Evolutionary conservation across 2,888 invertebrate genomes (phyloP).

Genomic region (Sympetrum striolatum): DNA sequence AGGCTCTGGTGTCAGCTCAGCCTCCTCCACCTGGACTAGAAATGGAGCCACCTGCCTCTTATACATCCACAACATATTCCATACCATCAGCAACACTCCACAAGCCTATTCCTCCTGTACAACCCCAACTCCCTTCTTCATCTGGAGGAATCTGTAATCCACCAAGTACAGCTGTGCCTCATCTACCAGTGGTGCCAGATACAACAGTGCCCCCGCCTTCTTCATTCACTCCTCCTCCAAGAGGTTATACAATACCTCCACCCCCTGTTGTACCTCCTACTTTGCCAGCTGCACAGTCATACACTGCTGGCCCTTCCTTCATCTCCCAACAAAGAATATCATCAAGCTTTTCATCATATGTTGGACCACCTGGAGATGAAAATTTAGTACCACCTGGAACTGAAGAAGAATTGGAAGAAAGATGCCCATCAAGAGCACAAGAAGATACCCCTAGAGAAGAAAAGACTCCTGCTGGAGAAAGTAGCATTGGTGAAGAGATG

Average conservation of each 20-base stretch:
- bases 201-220: slow-evolving; percentile 12
- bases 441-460: not conserved
- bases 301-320: not conserved
- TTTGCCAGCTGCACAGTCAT: slow-evolving; percentile 12
- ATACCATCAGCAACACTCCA: not conserved
- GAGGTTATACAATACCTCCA: not conserved
- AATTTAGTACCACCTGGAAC: slow-evolving; percentile 25
- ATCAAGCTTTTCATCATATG: slow-evolving; percentile 25
- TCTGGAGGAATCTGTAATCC: not conserved
- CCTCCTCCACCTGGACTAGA: slow-evolving; percentile 25
- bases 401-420: slow-evolving; percentile 21
- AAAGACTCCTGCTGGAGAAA: not conserved
- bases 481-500: not conserved
- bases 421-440: not conserved
- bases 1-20: slow-evolving; percentile 21
- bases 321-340: not conserved
- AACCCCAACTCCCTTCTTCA: not conserved
- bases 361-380: slow-evolving; percentile 8
- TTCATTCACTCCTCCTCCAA: slow-evolving; percentile 17
- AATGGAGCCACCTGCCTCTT: slow-evolving; percentile 4
- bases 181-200: not conserved
- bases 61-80: not conserved
- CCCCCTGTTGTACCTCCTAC: not conserved
- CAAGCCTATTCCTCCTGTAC: not conserved
- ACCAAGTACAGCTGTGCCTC: not conserved